Base-by-base conservation (phyloP, 2,888 invertebrate genomes). In the Pristionchus exspectatus region DNA sequence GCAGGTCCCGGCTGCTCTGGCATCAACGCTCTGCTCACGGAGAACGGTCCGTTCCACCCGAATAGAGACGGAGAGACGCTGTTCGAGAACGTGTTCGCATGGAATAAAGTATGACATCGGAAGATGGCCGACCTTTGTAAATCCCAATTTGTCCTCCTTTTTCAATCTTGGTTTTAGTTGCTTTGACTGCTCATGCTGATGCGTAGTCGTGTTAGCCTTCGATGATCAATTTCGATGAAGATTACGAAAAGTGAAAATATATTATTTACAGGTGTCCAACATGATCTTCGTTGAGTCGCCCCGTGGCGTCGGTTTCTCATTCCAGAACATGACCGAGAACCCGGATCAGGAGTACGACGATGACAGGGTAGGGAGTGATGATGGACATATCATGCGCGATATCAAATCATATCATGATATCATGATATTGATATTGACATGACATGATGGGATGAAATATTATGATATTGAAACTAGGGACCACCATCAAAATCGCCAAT, bases 251-350 rank as follows among this genome's bases (percentile, higher is more conserved):
- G n/a, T n/a, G n/a, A 69, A 56, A 24, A 0, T 85, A 83, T 74
- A 21, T 21, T 74, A 21, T 21, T 87, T 91, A 66, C 56, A 96
- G 95, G 92, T 95, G n/a, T 95, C 96, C 27, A 96, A 96, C 92
- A 95, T 96, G 91, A 88, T 96, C 86, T 96, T 95, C 93, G 91
- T 96, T 90, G 96, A 96, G 92, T 95, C 96, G 3, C 96, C 96
- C 50, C 95, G 96, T 56, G 96, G 96, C 88, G 96, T 96, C 85
- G 96, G 96, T 3, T 96, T 95, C 93, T 96, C 96, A 16, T 92
- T 91, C 44, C 93, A 93, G 90, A 91, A 93, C 81, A 44, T n/a
- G 56, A 91, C 90, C n/a, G 88, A 92, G 88, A 92, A 93, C 88
- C 90, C 90, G 63, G 93, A 93, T 84, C 88, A 89, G 7, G 88